Conservation (phyloP, 2,797 vertebrate genomes). For the Pseudochaenichthys georgianus region DNA sequence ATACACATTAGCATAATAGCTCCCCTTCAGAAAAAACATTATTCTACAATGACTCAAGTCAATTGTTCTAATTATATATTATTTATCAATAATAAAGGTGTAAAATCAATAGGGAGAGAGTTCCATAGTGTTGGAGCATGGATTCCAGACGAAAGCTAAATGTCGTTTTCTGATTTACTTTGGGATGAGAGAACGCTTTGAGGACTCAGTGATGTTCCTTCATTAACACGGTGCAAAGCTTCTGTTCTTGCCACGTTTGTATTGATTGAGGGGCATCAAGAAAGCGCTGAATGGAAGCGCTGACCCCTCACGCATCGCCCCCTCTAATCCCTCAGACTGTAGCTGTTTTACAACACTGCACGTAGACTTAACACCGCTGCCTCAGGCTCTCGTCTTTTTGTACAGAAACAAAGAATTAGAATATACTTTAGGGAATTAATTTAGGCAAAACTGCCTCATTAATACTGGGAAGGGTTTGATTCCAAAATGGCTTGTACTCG, state of each 20-base stretch:
- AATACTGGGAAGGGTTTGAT: conserved; percentile 41
- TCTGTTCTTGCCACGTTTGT: conserved; percentile 12
- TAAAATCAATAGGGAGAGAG: not conserved
- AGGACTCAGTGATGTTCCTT: conserved; percentile 23
- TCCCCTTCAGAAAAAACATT: no score
- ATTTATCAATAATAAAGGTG: no score
- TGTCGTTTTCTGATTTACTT: conserved; percentile 37
- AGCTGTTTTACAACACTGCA: conserved; percentile 35
- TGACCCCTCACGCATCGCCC: conserved; percentile 47
- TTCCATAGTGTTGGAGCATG: not conserved
- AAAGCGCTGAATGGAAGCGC: conserved; percentile 30
- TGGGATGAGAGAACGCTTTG: not conserved
- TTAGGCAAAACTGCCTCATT: conserved; percentile 57
- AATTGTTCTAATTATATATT: no score
- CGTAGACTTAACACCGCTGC: conserved; percentile 42
- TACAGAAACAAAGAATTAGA: conserved; percentile 52
- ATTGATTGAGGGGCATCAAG: conserved; percentile 43
- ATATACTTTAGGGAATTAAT: conserved; percentile 52
- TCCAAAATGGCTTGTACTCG: conserved; percentile 53
- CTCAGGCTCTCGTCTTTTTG: conserved; percentile 54
- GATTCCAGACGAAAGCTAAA: conserved; percentile 32
- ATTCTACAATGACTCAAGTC: not conserved
- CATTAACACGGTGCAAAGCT: conserved; percentile 34
- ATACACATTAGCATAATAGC: no score
- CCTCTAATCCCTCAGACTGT: conserved; percentile 31